A percentile compares a stretch with the other conserved stretches of the same genome.
These are phyloP conservation scores for Cotesia vestalis DNA, from an alignment of 1,140 invertebrate genomes.

Conservation along the genomic window DNA sequence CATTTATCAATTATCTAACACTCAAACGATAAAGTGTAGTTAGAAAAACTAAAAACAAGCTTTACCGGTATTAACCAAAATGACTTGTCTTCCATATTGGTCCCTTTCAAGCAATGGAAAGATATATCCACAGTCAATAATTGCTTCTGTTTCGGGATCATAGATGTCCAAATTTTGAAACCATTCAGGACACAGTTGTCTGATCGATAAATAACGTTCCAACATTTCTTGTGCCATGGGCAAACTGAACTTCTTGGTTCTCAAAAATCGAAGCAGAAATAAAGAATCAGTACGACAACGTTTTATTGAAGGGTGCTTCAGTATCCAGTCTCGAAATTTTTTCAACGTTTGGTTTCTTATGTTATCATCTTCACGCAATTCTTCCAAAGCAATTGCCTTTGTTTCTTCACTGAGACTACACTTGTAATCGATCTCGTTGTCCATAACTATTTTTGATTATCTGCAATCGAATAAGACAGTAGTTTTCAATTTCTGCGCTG, in stretches of 20 bases:
- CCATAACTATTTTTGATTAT: slow-evolving; percentile 43
- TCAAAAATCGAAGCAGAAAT: slow-evolving; percentile 84
- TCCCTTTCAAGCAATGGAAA: slow-evolving; percentile 81
- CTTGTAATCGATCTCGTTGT: slow-evolving; percentile 49
- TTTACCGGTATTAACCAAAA: no score
- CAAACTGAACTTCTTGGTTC: slow-evolving; percentile 88
- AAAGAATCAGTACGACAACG: slow-evolving; percentile 79
- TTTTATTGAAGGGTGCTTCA: slow-evolving; percentile 79
- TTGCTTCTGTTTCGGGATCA: slow-evolving; percentile 76
- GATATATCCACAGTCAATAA: slow-evolving; percentile 82
- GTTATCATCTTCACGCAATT: slow-evolving; percentile 77
- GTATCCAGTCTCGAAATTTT: slow-evolving; percentile 80
- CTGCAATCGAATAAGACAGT: background rate
- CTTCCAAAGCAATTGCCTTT: slow-evolving; percentile 70
- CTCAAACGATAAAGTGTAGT: no score
- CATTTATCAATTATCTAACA: no score
- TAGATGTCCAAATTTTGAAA: no score
- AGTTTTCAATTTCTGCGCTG: no score
- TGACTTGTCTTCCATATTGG: slow-evolving; percentile 75
- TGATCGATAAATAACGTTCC: no score
- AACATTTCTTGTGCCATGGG: no score
- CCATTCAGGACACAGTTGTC: no score
- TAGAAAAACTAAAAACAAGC: no score
- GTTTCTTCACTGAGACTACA: slow-evolving; percentile 61
- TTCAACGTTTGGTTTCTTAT: slow-evolving; percentile 74